Evolutionary conservation across 2,888 invertebrate species (phyloP).

Genomic region (Phortica magna): DNA sequence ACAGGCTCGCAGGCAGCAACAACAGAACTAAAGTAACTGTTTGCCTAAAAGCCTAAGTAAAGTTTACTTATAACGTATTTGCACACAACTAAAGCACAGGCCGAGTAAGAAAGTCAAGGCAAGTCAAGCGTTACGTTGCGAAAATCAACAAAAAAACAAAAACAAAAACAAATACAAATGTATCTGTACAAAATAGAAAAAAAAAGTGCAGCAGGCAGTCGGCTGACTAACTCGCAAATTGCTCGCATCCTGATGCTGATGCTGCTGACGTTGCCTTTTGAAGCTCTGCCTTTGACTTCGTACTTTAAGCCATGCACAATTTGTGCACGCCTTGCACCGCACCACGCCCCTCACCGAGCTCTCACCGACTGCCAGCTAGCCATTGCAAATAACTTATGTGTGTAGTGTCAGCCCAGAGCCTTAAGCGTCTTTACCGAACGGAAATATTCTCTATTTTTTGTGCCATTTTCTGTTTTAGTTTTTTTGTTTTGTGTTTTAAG

Average conservation of each 20-base stretch:
- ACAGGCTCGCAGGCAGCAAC: slow-evolving; percentile 41
- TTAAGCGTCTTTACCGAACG: slow-evolving; percentile 54
- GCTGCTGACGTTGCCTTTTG: slow-evolving; percentile 7
- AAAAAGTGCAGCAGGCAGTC: not conserved
- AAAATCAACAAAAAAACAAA: not conserved
- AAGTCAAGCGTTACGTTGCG: not conserved
- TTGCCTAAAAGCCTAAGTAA: slow-evolving; percentile 25
- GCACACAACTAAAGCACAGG: not conserved
- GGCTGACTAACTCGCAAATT: slow-evolving; percentile 8
- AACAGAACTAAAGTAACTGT: slow-evolving; percentile 22
- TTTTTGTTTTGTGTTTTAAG: not conserved
- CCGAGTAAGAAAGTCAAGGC: not conserved
- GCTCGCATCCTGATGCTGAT: slow-evolving; percentile 30
- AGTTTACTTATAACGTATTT: slow-evolving; percentile 11
- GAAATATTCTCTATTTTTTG: slow-evolving; percentile 55
- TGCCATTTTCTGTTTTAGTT: not conserved
- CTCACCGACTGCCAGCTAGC: not conserved
- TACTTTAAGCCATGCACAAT: not conserved
- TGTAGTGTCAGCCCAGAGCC: slow-evolving; percentile 62
- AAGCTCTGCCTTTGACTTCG: not conserved
- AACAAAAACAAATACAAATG: not conserved
- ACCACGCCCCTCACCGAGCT: not conserved
- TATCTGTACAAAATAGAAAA: not conserved
- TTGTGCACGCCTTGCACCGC: slow-evolving; percentile 33
- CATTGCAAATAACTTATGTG: slow-evolving; percentile 68